Evolutionary conservation across 2,113 vertebrate genomes (phyloP).

Genomic region (Siniperca knerii): DNA sequence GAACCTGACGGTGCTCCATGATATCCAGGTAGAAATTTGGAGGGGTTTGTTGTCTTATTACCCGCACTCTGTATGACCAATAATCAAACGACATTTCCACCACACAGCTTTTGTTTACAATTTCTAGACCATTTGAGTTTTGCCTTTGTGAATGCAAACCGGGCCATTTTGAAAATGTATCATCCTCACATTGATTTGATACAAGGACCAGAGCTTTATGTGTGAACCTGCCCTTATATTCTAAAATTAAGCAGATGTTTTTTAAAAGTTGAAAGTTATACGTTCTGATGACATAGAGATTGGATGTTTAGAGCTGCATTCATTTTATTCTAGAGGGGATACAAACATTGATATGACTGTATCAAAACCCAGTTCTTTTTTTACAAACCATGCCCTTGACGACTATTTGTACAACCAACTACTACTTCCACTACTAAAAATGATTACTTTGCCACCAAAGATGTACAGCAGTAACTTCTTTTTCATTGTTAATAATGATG

Average conservation of each 20-base stretch:
- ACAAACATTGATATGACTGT: background rate
- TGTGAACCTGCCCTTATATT: too few relatives aligned
- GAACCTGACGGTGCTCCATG: too few relatives aligned
- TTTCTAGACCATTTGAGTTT: too few relatives aligned
- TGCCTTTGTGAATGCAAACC: too few relatives aligned
- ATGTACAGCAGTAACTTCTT: background rate
- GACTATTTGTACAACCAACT: background rate
- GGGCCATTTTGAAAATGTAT: too few relatives aligned
- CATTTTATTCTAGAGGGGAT: background rate
- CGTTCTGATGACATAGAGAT: background rate
- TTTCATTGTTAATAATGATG: background rate
- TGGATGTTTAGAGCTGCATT: background rate
- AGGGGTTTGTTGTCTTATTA: too few relatives aligned
- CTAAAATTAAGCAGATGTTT: background rate
- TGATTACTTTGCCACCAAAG: background rate
- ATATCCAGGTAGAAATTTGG: too few relatives aligned
- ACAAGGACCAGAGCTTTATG: too few relatives aligned
- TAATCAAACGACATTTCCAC: too few relatives aligned
- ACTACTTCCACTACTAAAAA: background rate
- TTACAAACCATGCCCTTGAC: background rate
- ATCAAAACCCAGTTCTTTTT: background rate
- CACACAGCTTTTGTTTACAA: too few relatives aligned
- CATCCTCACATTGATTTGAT: too few relatives aligned
- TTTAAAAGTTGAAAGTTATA: background rate
- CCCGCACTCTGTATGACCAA: too few relatives aligned